Base-by-base conservation (phyloP, 2,113 vertebrate species). In the Monarcha castaneiventris region DNA sequence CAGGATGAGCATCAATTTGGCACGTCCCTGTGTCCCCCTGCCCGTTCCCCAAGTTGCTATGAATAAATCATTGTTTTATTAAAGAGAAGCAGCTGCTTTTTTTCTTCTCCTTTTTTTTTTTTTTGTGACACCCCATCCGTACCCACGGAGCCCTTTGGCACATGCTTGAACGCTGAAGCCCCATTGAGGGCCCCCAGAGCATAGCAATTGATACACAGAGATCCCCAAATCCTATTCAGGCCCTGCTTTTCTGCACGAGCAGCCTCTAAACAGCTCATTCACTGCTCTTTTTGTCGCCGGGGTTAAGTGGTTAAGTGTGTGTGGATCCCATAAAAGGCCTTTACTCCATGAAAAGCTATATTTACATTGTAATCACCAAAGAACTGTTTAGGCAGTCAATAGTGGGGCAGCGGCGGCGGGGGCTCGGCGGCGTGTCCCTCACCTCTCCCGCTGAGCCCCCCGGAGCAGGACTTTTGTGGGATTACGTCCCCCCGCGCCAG, bases 261-360 rank as follows among this genome's bases (percentile, higher is more conserved):
- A 20, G 79, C 94, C 96, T 95, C 97, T 97, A 90, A 97, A 94
- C 97, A 93, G 96, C 97, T 83, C 90, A 98, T 98, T 98, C 98
- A 97, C 90, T 85, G 96, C 97, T 97, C 96, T 98, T 98, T 98
- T 98, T 98, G 97, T 97, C 89, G 35, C 94, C 37, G 89, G 96
- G 98, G 98, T 98, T 98, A 98, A 98, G 98, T 98, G 98, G 97
- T 97, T 98, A 97, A 98, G 96, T 98, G 98, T 98, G 97, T 97
- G 96, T 48, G 94, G 80, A 96, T 93, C 95, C 97, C 94, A 97
- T 95, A 97, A 98, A 98, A 97, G 96, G 96, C 80, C 83, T 95
- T 94, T 94, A 97, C 97, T 97, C 97, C 97, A 97, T 97, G 97
- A 97, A 97, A 97, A 97, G 97, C 97, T 96, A 97, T 97, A 97